A percentile compares a stretch with the other conserved stretches of the same genome.
These are phyloP conservation scores for Nestor notabilis DNA, from an alignment of 2,113 vertebrate genomes.

Conservation along the genomic window DNA sequence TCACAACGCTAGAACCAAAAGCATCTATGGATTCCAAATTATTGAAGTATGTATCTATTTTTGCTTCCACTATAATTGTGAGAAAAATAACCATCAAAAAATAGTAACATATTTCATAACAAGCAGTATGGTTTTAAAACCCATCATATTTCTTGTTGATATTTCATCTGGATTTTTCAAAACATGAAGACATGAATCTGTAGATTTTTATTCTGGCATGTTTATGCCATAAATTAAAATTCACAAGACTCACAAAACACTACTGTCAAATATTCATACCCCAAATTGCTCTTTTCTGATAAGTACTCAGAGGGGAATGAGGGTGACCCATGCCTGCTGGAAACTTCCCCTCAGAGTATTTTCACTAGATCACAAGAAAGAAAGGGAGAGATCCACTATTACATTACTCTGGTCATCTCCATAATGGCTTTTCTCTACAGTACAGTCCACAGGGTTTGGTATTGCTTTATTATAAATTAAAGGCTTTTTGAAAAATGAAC, in stretches of 20 bases:
- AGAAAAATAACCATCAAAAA: slow-evolving; percentile 31
- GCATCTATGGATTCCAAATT: slow-evolving; percentile 48
- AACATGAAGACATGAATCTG: background rate
- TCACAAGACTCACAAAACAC: background rate
- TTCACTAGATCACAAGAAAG: background rate
- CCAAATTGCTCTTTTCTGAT: background rate
- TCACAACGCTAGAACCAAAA: slow-evolving; percentile 15
- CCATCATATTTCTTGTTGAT: background rate
- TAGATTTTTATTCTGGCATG: background rate
- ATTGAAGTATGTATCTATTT: slow-evolving; percentile 53
- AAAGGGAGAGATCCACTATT: background rate
- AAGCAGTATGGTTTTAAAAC: background rate
- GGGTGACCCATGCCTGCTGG: background rate
- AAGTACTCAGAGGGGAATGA: background rate
- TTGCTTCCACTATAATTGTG: slow-evolving; percentile 18
- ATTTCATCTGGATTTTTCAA: background rate
- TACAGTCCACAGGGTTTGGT: background rate
- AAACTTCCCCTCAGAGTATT: background rate
- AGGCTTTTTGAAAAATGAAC: background rate
- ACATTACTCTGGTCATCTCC: background rate
- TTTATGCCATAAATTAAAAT: background rate
- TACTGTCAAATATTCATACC: background rate
- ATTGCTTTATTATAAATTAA: background rate
- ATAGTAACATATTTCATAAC: slow-evolving; percentile 31
- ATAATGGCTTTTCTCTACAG: background rate